Evolutionary conservation across 2,113 vertebrate genomes (phyloP).

Genomic region (Chauna torquata): DNA sequence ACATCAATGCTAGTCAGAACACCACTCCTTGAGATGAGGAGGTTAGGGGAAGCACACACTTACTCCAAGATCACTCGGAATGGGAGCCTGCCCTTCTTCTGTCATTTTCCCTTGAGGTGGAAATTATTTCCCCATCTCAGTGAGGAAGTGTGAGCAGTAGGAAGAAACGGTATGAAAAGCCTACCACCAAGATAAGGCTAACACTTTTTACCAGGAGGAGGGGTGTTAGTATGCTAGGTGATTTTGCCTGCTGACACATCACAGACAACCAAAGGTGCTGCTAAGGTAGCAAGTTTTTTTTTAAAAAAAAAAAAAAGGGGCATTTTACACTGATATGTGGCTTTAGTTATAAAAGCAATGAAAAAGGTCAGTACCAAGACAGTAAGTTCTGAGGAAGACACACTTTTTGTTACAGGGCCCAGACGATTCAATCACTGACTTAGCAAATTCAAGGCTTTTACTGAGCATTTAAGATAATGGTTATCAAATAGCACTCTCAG

Average conservation of each 20-base stretch:
- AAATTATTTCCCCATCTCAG: background rate
- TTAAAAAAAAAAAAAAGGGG: too few relatives aligned
- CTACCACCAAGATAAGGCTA: background rate
- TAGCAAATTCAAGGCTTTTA: background rate
- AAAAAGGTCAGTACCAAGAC: background rate
- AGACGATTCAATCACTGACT: background rate
- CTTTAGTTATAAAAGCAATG: background rate
- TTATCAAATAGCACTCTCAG: background rate
- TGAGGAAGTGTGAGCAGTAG: background rate
- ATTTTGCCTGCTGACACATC: background rate
- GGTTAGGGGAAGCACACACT: background rate
- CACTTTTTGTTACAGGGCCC: background rate
- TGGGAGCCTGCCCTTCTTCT: background rate
- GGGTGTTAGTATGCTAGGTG: rapidly evolving
- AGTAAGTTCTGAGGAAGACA: background rate
- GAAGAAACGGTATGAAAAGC: background rate
- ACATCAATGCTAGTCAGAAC: background rate
- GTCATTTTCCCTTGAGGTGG: background rate
- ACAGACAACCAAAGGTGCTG: background rate
- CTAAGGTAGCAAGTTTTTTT: background rate
- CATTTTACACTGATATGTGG: background rate
- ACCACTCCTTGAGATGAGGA: too few relatives aligned
- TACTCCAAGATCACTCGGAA: background rate
- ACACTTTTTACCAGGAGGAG: background rate
- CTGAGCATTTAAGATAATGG: background rate